Percentiles rank a stretch among this genome's conserved stretches.
Evolutionary conservation across 2,113 vertebrate species (phyloP).

Genomic region (Tursiops truncatus): DNA sequence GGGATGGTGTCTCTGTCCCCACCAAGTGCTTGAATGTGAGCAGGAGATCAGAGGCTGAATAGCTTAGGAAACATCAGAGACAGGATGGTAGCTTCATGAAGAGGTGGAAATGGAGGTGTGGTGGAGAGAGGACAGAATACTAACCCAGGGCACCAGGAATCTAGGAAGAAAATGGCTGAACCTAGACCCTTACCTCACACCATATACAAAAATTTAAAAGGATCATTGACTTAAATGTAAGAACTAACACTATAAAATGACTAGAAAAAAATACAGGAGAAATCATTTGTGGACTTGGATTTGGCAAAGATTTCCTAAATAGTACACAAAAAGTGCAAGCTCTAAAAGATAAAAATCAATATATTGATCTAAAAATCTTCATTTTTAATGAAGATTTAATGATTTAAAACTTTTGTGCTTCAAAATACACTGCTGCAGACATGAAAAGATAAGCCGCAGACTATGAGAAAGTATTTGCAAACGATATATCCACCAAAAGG

Average conservation of each 20-base stretch:
- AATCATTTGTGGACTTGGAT: not conserved
- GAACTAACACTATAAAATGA: conserved; percentile 42
- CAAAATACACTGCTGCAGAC: conserved; percentile 28
- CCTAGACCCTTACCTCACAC: not conserved
- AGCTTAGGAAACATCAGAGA: not conserved
- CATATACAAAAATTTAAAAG: conserved; percentile 12
- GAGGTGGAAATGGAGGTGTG: not conserved
- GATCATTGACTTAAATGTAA: not conserved
- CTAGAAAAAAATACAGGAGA: conserved; percentile 21
- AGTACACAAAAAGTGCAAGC: not conserved
- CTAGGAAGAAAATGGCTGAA: not conserved
- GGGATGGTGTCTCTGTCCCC: not conserved
- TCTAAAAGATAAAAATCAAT: not conserved
- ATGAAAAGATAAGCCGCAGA: not conserved
- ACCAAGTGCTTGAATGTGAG: not conserved
- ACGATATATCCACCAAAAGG: not conserved
- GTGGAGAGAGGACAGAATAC: not conserved
- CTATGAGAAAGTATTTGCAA: conserved; percentile 16
- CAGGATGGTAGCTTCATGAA: not conserved
- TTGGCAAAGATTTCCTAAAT: conserved; percentile 22
- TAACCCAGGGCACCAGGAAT: not conserved
- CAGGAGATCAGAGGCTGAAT: not conserved
- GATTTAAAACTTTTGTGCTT: conserved; percentile 34
- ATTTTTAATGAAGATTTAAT: not conserved
- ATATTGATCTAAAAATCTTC: not conserved